Conservation (phyloP, 2,888 invertebrate genomes). For the Apamea anceps region DNA sequence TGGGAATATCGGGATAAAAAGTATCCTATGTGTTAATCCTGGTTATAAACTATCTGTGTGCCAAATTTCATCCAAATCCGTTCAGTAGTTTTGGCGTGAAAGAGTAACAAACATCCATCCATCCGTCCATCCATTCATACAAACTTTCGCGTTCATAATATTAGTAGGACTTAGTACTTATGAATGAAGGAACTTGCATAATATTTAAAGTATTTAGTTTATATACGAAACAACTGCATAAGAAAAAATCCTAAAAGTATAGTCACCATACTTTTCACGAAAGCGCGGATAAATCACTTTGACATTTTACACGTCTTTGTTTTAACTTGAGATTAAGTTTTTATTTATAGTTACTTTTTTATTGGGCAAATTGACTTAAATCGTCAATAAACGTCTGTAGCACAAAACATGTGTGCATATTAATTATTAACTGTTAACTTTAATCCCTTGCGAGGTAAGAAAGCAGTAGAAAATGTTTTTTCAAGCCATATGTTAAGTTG, state of each 20-base stretch:
- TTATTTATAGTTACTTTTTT: constrained; percentile 62
- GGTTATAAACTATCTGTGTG: no score
- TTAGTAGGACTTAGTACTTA: no score
- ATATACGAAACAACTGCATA: neutral
- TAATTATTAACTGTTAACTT: constrained; percentile 41
- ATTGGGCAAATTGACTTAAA: constrained; percentile 53
- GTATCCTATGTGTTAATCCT: no score
- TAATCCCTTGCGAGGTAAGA: constrained; percentile 37
- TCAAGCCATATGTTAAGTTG: constrained; percentile 1
- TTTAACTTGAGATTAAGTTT: constrained; percentile 61
- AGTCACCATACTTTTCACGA: constrained; percentile 60
- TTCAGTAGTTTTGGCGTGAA: no score
- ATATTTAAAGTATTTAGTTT: neutral
- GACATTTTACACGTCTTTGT: constrained; percentile 74
- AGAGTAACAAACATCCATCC: no score
- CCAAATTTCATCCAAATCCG: no score
- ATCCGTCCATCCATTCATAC: no score
- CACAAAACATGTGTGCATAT: constrained; percentile 49
- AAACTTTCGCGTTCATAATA: no score
- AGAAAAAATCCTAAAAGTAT: constrained; percentile 14
- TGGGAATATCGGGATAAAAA: no score
- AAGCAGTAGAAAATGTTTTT: constrained; percentile 17
- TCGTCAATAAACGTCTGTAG: constrained; percentile 57
- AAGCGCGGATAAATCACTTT: constrained; percentile 72
- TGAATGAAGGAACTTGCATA: neutral